Evolutionary conservation across 2,888 invertebrate genomes (phyloP), one percentile per base, ranked within the genome.

Genomic region (Idaea aversata): DNA sequence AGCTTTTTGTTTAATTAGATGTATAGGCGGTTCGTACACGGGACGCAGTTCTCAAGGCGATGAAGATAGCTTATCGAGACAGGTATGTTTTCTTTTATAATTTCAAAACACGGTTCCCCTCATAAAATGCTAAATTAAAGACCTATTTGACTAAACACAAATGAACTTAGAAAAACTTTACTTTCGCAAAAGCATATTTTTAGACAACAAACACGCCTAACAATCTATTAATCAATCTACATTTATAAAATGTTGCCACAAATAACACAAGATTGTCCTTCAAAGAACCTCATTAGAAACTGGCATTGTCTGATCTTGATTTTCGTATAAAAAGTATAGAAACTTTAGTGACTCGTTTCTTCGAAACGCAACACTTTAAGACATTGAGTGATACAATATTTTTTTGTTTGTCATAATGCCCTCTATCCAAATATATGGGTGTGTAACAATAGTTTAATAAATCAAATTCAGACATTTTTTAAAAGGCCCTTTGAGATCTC

Each of bases 21-120:
- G 95, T 82, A 95, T 95, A 75, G 95, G 95, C 63, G 95, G 94
- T 13, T 91, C 94, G 0, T 95, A 93, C 79, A 88, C 93, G 6
- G 88, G 88, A 34, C 91, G 94, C 61, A 92, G 87, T 69, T 91
- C 91, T 2, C 90, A 90, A 76, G 93, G 92, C 1, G 95, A 95
- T 70, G 95, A 94, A 81, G 95, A 95, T 72, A 94, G 94, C 75
- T 84, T 94, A 38, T 93, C 93, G 0, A 88, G 94, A 84, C 94
- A 92, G 93, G 93, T 90, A 88, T 66, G 62, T 25, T 59, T 34
- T 47, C 47, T 47, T 7, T 7, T 36, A 13, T 47, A 47, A 47
- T 47, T 10, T 5, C 47, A 47, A 47, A 47, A 47, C 7, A 47
- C 10, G 13, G 3, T 10, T 47, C 13, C 13, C 13, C 4, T 13